These are phyloP conservation scores for Plotosus lineatus DNA, from an alignment of 2,113 vertebrate species.

Conservation along the genomic window DNA sequence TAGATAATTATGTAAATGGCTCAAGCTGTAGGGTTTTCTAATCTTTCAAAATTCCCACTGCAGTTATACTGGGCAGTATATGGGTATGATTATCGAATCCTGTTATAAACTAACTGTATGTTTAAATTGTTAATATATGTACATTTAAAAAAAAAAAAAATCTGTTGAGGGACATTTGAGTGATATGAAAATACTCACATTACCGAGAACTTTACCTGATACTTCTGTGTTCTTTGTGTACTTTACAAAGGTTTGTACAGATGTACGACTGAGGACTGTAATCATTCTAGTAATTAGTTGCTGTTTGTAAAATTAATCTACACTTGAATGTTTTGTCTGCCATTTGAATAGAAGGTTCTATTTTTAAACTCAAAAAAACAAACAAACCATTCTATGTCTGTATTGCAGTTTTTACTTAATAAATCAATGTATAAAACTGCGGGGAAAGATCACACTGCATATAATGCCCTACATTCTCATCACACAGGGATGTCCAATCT, in stretches of 20 bases:
- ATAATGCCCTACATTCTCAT: background rate
- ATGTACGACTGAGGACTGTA: slow-evolving; percentile 41
- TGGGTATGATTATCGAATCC: background rate
- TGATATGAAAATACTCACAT: background rate
- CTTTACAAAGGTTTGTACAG: slow-evolving; percentile 36
- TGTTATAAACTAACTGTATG: slow-evolving; percentile 13
- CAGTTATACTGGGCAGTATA: background rate
- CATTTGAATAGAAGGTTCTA: slow-evolving; percentile 50
- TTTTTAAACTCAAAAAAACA: slow-evolving; percentile 42
- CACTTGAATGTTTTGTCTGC: slow-evolving; percentile 39
- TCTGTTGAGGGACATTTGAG: background rate
- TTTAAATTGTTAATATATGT: slow-evolving; percentile 24
- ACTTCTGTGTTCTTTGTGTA: slow-evolving; percentile 32
- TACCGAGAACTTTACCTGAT: background rate
- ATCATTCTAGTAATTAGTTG: slow-evolving; percentile 41
- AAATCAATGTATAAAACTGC: slow-evolving; percentile 50
- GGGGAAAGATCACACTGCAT: too few relatives aligned
- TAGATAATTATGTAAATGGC: background rate
- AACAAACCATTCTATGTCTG: slow-evolving; percentile 34
- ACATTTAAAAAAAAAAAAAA: background rate
- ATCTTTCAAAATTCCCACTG: background rate
- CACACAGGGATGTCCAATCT: background rate
- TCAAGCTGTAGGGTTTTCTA: background rate
- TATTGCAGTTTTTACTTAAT: slow-evolving; percentile 59
- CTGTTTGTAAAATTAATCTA: slow-evolving; percentile 41